Percentiles rank a stretch among this genome's conserved stretches.
Evolutionary conservation across 2,797 vertebrate species (phyloP).

Genomic region (Danionella dracula): DNA sequence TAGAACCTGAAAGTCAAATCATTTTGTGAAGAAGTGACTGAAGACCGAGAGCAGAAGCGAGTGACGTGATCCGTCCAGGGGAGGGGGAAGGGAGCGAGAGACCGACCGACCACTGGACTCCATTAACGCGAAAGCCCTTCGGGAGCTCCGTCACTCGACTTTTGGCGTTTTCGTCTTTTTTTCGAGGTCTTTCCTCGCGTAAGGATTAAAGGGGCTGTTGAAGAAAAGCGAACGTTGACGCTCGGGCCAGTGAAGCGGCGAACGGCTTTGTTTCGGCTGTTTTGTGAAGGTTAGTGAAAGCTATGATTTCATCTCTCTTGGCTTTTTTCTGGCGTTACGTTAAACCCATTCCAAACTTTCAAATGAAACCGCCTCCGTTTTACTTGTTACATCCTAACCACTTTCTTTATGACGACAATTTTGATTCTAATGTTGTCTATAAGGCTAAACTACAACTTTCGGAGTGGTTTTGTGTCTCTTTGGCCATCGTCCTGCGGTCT

Average conservation of each 20-base stretch:
- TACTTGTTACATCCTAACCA: not conserved
- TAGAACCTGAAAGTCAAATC: too few species aligned
- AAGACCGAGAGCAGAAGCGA: too few species aligned
- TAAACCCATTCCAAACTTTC: not conserved
- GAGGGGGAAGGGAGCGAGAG: slow-evolving; percentile 40
- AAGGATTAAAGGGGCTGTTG: slow-evolving; percentile 54
- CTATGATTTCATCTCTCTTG: slow-evolving; percentile 43
- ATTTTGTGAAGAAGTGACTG: too few species aligned
- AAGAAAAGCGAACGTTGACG: slow-evolving; percentile 36
- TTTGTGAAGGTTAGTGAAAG: slow-evolving; percentile 73
- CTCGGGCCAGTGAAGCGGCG: slow-evolving; percentile 50
- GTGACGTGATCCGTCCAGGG: too few species aligned
- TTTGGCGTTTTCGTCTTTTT: slow-evolving; percentile 43
- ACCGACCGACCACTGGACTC: slow-evolving; percentile 64
- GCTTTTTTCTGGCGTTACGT: not conserved
- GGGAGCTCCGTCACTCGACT: slow-evolving; percentile 71
- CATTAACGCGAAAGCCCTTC: slow-evolving; percentile 65
- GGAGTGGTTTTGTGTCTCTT: not conserved
- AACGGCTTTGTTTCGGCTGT: slow-evolving; percentile 39
- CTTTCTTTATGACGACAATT: not conserved
- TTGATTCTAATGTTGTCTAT: not conserved
- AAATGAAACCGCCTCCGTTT: not conserved
- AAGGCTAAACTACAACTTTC: not conserved
- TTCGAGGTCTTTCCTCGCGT: slow-evolving; percentile 47
- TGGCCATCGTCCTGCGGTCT: slow-evolving; percentile 3